Conservation (phyloP, 2,888 invertebrate species). For the Biston betularia region DNA sequence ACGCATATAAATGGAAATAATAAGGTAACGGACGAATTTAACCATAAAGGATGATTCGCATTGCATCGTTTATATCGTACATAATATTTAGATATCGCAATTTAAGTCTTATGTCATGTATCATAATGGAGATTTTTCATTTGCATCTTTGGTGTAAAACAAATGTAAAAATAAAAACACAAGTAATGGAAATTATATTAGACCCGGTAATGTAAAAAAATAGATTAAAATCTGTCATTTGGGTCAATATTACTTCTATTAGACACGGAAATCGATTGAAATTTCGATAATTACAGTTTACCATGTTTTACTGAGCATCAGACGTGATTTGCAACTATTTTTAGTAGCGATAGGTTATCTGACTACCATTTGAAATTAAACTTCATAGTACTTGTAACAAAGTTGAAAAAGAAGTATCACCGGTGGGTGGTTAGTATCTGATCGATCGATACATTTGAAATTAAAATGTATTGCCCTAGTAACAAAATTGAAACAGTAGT, state of each 20-base stretch:
- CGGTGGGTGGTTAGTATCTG: neutral
- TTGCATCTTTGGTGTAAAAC: neutral
- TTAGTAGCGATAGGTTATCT: too few relatives aligned
- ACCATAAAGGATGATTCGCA: neutral
- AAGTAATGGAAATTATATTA: too few relatives aligned
- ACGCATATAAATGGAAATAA: conserved; percentile 41
- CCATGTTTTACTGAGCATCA: too few relatives aligned
- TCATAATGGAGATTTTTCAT: neutral
- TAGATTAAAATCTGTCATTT: too few relatives aligned
- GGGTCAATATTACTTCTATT: too few relatives aligned
- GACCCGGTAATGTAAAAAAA: too few relatives aligned
- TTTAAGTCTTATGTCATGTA: neutral
- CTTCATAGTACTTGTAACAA: neutral
- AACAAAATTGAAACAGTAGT: conserved; percentile 13
- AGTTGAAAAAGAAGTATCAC: neutral
- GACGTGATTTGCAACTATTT: too few relatives aligned
- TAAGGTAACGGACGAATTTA: conserved; percentile 31
- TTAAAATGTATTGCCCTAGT: conserved; percentile 1
- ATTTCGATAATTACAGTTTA: too few relatives aligned
- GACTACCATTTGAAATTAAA: too few relatives aligned
- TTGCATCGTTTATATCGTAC: neutral
- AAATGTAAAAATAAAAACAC: neutral
- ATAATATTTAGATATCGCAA: neutral
- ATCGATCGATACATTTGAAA: conserved; percentile 1
- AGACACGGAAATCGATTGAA: too few relatives aligned